A percentile compares a stretch with the other conserved stretches of the same genome.
These are phyloP conservation scores for Philaenus spumarius DNA, from an alignment of 1,140 invertebrate genomes.

Conservation along the genomic window DNA sequence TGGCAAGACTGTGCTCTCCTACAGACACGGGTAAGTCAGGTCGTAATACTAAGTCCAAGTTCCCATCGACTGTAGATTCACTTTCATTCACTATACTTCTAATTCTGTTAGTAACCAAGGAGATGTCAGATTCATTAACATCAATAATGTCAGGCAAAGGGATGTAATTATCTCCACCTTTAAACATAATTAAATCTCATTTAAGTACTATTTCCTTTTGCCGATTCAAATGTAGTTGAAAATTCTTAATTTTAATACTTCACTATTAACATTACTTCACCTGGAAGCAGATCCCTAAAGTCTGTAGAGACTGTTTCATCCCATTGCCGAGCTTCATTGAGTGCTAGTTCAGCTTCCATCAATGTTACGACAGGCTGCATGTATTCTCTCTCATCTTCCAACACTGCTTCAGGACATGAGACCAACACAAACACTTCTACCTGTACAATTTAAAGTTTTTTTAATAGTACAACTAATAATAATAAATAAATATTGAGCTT, in stretches of 20 bases:
- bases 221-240: conserved; percentile 32
- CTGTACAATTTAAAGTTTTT: too few relatives aligned
- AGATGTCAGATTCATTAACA: not conserved
- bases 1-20: too few relatives aligned
- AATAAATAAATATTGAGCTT: too few relatives aligned
- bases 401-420: conserved; percentile 79
- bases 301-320: conserved; percentile 63
- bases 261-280: too few relatives aligned
- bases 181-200: not conserved
- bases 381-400: conserved; percentile 74
- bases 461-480: too few relatives aligned
- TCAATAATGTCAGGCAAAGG: too few relatives aligned
- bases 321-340: conserved; percentile 56
- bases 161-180: too few relatives aligned
- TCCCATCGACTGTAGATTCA: too few relatives aligned
- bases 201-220: conserved; percentile 9
- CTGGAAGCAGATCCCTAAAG: conserved; percentile 66
- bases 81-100: conserved; percentile 6
- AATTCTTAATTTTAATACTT: conserved; percentile 14
- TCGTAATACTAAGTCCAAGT: too few relatives aligned
- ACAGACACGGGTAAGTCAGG: too few relatives aligned
- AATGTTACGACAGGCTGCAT: conserved; percentile 87
- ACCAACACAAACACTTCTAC: conserved; percentile 88
- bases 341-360: conserved; percentile 85
- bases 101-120: conserved; percentile 38